phyloP scores from a whole-genome alignment of 2,797 vertebrate species.

The Ispidina picta region DNA sequence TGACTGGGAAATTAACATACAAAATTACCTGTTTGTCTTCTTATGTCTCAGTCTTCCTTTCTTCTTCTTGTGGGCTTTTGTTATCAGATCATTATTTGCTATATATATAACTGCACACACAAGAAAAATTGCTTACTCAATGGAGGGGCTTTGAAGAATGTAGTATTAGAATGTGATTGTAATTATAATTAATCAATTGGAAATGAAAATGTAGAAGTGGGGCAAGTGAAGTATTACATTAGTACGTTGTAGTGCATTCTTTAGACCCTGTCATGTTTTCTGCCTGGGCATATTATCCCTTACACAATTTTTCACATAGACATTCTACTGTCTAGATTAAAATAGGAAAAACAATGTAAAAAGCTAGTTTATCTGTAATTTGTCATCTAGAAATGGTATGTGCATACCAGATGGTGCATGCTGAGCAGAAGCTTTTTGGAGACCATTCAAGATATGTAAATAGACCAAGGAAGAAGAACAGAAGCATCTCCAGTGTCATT shows the following conservation, averaged over 20 bases:
- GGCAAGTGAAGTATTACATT: neutral
- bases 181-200: neutral
- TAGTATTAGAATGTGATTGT: neutral
- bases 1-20: neutral
- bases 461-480: neutral
- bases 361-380: slow-evolving; percentile 14
- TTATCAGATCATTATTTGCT: neutral
- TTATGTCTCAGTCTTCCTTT: neutral
- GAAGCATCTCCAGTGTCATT: neutral
- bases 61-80: neutral
- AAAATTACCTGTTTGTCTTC: neutral
- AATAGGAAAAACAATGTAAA: neutral
- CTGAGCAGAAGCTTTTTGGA: slow-evolving; percentile 34
- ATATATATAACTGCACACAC: neutral
- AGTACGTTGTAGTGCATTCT: neutral
- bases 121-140: neutral
- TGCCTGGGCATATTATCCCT: neutral
- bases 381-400: slow-evolving; percentile 40
- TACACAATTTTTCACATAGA: neutral
- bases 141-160: neutral
- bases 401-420: neutral
- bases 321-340: neutral
- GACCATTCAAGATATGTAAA: neutral
- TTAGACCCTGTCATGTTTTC: neutral
- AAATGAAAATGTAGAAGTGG: neutral